Conservation (phyloP, 2,113 vertebrate species). For the Dasyornis broadbenti region DNA sequence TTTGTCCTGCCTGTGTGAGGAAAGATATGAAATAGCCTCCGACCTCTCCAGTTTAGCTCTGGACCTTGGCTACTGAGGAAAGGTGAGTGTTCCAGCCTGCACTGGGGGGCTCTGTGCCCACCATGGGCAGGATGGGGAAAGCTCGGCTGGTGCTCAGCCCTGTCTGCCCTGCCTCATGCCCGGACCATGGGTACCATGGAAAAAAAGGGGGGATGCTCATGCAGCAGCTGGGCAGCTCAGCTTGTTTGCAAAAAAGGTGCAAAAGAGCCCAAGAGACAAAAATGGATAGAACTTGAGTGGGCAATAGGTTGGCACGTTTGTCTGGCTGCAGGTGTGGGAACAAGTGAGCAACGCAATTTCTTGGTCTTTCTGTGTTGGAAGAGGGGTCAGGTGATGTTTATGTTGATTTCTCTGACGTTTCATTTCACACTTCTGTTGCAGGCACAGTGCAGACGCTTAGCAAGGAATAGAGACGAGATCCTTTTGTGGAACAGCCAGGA, state of each 20-base stretch:
- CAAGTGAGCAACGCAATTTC: neutral
- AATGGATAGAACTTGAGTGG: neutral
- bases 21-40: neutral
- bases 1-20: neutral
- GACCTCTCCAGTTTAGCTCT: neutral
- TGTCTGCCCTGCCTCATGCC: neutral
- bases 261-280: neutral
- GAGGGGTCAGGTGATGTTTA: neutral
- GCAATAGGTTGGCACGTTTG: neutral
- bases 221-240: neutral
- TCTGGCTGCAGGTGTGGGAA: neutral
- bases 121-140: neutral
- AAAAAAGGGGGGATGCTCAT: neutral
- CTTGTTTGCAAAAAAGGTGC: neutral
- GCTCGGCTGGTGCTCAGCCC: neutral
- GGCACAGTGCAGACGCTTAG: accelerated
- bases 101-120: neutral
- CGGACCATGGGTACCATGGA: accelerated
- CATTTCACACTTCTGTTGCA: neutral
- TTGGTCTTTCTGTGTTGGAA: neutral
- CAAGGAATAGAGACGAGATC: neutral
- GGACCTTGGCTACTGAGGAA: neutral
- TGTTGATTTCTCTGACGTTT: neutral
- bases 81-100: neutral
- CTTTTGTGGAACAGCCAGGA: neutral